Evolutionary conservation across 2,113 vertebrate genomes (phyloP), one percentile per base, ranked within the genome.

Genomic region (Datnioides undecimradiatus): DNA sequence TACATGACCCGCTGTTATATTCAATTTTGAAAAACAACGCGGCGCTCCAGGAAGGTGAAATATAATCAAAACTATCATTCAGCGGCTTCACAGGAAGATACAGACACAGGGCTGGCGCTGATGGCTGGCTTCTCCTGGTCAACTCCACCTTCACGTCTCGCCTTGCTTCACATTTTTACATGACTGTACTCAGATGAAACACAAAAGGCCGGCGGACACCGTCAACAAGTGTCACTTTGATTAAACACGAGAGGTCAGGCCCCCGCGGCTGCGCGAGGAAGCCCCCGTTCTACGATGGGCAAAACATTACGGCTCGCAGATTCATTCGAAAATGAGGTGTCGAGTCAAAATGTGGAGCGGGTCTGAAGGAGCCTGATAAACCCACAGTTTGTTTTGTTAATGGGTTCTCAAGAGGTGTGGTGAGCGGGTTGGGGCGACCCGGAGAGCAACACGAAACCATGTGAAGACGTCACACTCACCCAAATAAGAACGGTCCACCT

Each of bases 1-100:
- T 85, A 60, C 41, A 65, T 1, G 17, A 79, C 67, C 80, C 75
- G 59, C 64, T 84, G 57, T 67, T 82, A 48, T 62, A 57, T 81
- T 58, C 40, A 49, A 45, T 58, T 73, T 58, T 58, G 62, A 70
- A 23, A 84, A 86, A 84, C 67, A 80, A 55, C 23, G 52, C 75
- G 52, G 75, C 17, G 63, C 33, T 76, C 29, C 1, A 33, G 60
- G 27, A 68, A 80, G 59, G 62, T 68, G 40, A 73, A 76, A 68
- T 59, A 63, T 69, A 76, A 73, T 67, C 67, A 76, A 48, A 54
- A 31, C 40, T 58, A 23, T 73, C 52, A 67, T 67, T 33, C 21
- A 57, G 29, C 31, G 57, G 21, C 63, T 68, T 73, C 27, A 62
- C 40, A 46, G 27, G 27, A 27, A n/a, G 52, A n/a, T 34, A 69